phyloP scores from a whole-genome alignment of 1,140 invertebrate species.

The Caenorhabditis brenneri region DNA sequence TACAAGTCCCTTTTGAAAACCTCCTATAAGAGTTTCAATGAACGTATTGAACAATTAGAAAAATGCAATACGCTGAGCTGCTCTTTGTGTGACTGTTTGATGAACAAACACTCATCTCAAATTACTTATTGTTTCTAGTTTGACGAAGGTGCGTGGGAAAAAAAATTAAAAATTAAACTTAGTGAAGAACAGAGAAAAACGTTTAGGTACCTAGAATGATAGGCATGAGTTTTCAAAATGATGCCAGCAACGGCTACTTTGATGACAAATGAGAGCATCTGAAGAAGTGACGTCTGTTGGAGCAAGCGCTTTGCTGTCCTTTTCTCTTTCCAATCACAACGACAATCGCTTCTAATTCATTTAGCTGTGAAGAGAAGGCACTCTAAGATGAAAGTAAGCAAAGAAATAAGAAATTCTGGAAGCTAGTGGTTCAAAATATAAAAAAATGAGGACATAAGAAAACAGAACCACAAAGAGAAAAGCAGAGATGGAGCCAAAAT shows the following conservation, averaged over 20 bases:
- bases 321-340: background rate
- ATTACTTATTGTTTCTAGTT: background rate
- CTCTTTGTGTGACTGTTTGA: background rate
- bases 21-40: no score
- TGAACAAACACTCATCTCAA: background rate
- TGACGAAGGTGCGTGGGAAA: background rate
- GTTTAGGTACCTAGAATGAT: conserved; percentile 22
- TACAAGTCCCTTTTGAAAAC: no score
- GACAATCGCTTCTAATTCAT: conserved; percentile 22
- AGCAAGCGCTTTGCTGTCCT: background rate
- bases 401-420: background rate
- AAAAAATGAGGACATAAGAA: background rate
- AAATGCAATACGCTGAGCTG: no score
- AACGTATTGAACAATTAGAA: no score
- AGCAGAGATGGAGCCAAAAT: background rate
- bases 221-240: no score
- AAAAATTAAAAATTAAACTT: no score
- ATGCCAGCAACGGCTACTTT: background rate
- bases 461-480: background rate
- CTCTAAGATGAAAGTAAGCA: background rate
- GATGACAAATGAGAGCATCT: background rate
- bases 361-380: background rate
- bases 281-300: background rate
- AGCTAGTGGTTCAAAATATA: no score
- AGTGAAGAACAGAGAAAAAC: no score